Conservation (phyloP, 2,797 vertebrate species). For the Neosilurus hyrtlii region DNA sequence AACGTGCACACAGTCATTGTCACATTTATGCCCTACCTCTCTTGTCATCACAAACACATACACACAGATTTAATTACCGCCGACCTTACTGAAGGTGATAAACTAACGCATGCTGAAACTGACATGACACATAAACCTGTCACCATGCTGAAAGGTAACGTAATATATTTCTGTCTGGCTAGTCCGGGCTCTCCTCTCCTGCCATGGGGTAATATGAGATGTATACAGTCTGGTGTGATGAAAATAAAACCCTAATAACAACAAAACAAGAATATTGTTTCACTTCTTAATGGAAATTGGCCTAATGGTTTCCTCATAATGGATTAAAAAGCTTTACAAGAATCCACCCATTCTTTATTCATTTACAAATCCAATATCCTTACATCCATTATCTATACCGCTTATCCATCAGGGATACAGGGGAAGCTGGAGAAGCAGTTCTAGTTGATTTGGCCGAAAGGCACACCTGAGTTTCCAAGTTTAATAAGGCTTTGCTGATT, state of each 20-base stretch:
- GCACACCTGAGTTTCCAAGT: not conserved
- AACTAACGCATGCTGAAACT: conserved; percentile 50
- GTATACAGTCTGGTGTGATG: not conserved
- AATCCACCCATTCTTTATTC: conserved; percentile 3
- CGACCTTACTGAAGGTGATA: conserved; percentile 50
- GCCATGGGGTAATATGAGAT: not conserved
- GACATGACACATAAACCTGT: conserved; percentile 47
- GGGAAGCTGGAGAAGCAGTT: too few species aligned
- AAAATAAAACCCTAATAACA: not conserved
- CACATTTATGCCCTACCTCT: conserved; percentile 33
- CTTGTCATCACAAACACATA: conserved; percentile 26
- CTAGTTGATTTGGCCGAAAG: too few species aligned
- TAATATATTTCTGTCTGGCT: conserved; percentile 41
- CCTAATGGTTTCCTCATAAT: not conserved
- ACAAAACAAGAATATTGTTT: not conserved
- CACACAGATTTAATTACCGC: conserved; percentile 47
- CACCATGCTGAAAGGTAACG: conserved; percentile 41
- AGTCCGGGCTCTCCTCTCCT: not conserved
- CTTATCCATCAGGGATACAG: too few species aligned
- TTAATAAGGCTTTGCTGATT: not conserved
- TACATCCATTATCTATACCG: too few species aligned
- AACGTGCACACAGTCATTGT: conserved; percentile 6
- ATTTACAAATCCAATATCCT: not conserved
- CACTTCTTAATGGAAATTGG: not conserved
- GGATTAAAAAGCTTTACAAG: not conserved